Base-by-base conservation (phyloP, 1,140 invertebrate species). In the Diabrotica undecimpunctata region DNA sequence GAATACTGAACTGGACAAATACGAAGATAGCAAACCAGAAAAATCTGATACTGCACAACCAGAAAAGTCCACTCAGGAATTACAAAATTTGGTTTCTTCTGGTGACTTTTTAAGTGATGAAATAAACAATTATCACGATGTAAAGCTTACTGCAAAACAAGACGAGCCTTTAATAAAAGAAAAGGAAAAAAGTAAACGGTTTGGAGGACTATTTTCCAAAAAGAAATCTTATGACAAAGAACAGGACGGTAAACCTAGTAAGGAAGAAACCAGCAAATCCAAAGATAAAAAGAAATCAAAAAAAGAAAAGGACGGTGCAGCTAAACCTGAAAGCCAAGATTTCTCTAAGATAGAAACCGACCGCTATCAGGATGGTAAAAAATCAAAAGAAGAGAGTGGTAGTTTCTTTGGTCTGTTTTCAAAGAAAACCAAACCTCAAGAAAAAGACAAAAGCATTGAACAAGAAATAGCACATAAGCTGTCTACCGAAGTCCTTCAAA, bases 301-400 rank as follows among this genome's bases (percentile, higher is more conserved):
- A n/a, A 68, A 56, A 66, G 46, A 66, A 6, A 52, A 53, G 38
- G 35, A 61, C 10, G 9, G 8, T 2, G 35, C 51, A 12, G 25
- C n/a, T 52, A 54, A 62, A 64, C 39, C 53, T 57, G 59, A 68
- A 60, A 70, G 64, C 69, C 66, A 70, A 68, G 64, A 68, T 70
- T 73, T 73, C 66, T 66, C 67, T 61, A 54, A 69, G 63, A 65
- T 62, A 41, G 72, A 73, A 71, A 66, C 67, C 64, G 62, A 69
- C 70, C 67, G 70, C 61, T 71, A 64, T 65, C 70, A 71, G 12
- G 65, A 67, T 35, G 65, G 54, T n/a, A 51, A 50, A 65, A 57
- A 65, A 54, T 7, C 38, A 12, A 50, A 66, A 54, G 58, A 39
- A 38, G 52, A 66, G n/a, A 37, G 62, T 64, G 64, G 63, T 68